Percentiles rank a stretch among this genome's conserved stretches.
Conservation (phyloP, 2,113 vertebrate genomes). For the Salminus brasiliensis region DNA sequence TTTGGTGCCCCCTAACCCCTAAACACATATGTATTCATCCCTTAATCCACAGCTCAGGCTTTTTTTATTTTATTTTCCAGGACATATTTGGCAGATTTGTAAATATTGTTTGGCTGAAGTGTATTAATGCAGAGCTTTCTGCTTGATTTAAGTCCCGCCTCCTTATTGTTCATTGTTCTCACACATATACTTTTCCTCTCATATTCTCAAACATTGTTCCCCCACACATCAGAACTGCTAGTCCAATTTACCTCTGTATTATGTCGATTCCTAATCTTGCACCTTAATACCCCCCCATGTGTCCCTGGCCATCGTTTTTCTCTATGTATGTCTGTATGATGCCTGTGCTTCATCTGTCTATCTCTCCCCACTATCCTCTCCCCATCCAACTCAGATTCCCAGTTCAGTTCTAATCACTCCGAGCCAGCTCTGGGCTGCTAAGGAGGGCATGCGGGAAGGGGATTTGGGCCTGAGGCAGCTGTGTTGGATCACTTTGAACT, state of each 20-base stretch:
- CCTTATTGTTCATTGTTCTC: background rate
- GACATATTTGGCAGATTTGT: constrained; percentile 12
- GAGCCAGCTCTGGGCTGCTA: constrained; percentile 14
- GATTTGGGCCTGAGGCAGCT: constrained; percentile 45
- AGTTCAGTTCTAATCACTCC: constrained; percentile 2
- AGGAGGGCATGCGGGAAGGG: background rate
- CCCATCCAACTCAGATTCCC: background rate
- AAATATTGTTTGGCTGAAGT: constrained; percentile 9
- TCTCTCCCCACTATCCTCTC: background rate
- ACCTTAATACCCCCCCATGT: no score
- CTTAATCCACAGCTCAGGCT: background rate
- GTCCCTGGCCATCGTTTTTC: no score
- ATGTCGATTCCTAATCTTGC: background rate
- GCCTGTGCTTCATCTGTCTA: background rate
- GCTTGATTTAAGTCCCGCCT: background rate
- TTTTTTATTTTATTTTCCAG: background rate
- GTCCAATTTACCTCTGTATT: constrained; percentile 4
- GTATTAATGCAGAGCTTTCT: background rate
- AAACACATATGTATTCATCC: background rate
- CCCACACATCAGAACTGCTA: background rate
- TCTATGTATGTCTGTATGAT: background rate
- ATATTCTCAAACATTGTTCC: constrained; percentile 18
- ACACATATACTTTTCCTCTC: background rate
- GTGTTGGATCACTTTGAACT: constrained; percentile 37
- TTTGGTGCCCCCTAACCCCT: background rate